A percentile compares a stretch with the other conserved stretches of the same genome.
Evolutionary conservation across 1,140 invertebrate species (phyloP).

Genomic region (Drosophila pachea): DNA sequence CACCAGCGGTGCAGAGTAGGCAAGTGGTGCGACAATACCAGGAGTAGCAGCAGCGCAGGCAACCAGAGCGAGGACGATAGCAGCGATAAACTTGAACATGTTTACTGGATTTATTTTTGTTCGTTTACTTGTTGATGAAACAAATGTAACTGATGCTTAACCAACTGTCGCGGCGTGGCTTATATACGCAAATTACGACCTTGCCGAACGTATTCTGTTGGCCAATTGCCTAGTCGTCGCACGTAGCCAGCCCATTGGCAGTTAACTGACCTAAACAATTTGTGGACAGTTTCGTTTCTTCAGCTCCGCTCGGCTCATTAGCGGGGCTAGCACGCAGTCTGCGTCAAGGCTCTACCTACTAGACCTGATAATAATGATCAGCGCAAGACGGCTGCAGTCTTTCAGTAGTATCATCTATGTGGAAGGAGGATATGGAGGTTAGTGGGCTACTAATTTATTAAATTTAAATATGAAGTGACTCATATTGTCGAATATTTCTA

Average conservation of each 20-base stretch:
- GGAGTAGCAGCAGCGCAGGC: constrained; percentile 68
- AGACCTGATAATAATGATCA: neutral
- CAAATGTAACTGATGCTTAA: constrained; percentile 66
- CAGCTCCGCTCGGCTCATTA: constrained; percentile 4
- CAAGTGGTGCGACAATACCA: constrained; percentile 40
- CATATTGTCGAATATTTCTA: no score
- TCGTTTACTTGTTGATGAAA: constrained; percentile 45
- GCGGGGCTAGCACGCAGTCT: constrained; percentile 6
- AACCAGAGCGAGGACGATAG: constrained; percentile 63
- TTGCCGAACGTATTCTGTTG: constrained; percentile 37
- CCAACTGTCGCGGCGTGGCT: constrained; percentile 3
- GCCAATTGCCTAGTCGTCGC: neutral
- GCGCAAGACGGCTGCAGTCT: no score
- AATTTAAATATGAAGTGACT: no score
- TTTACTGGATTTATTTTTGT: constrained; percentile 28
- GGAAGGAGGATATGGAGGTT: no score
- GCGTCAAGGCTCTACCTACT: constrained; percentile 28
- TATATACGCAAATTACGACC: constrained; percentile 50
- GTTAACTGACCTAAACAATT: neutral
- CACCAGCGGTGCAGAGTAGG: constrained; percentile 53
- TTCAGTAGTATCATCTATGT: no score
- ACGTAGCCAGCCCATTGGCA: no score
- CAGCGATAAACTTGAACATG: constrained; percentile 73
- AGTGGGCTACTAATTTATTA: no score
- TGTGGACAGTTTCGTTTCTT: neutral